phyloP scores from a whole-genome alignment of 2,113 vertebrate genomes.

The Microcebus ravelobensis region DNA sequence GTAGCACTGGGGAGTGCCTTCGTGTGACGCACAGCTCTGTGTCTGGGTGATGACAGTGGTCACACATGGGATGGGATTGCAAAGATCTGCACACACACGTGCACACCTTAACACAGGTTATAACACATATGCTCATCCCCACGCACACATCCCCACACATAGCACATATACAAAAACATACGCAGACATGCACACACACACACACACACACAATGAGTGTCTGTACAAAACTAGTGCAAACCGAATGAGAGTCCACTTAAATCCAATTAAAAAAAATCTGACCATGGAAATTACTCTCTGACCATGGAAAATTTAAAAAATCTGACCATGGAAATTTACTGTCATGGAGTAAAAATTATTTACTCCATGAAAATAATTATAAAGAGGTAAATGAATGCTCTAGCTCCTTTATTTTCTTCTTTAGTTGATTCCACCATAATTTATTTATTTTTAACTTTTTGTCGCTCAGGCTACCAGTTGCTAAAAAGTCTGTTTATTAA shows the following conservation, averaged over 20 bases:
- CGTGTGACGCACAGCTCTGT: fast-evolving
- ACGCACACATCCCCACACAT: neutral
- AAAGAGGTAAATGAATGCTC: neutral
- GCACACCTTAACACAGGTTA: neutral
- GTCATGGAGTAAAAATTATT: neutral
- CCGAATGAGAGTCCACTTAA: neutral
- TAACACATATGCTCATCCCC: no score
- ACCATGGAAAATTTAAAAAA: neutral
- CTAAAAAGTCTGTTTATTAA: neutral
- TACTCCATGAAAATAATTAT: neutral
- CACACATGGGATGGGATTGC: neutral
- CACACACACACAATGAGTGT: fast-evolving
- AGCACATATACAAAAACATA: neutral
- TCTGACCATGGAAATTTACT: neutral
- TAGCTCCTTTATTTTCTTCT: neutral
- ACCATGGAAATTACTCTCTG: neutral
- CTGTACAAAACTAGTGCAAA: neutral
- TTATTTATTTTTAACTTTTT: constrained; percentile 27
- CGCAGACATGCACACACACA: neutral
- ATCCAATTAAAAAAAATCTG: neutral
- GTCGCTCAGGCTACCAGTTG: neutral
- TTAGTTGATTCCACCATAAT: neutral
- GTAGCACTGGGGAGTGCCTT: fast-evolving
- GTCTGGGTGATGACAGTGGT: no score
- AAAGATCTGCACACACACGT: neutral